Base-by-base conservation (phyloP, 2,888 invertebrate genomes). In the Trypoxylon attenuatum region DNA sequence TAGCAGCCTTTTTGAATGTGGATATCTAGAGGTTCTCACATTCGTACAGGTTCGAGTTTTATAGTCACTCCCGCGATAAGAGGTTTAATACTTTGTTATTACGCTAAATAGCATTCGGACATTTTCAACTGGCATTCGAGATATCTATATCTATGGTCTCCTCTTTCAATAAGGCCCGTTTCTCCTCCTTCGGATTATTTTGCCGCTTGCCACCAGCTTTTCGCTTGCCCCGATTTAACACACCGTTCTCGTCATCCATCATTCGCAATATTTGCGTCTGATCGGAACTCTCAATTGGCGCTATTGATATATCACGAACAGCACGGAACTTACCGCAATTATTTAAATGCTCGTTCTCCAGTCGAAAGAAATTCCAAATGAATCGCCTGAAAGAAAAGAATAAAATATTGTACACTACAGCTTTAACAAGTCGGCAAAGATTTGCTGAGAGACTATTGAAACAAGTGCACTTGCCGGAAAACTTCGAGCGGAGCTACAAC, bases 301-400 rank as follows among this genome's bases (percentile, higher is more conserved):
- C 97, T 47, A 98, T 96, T 0, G 96, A 96, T 69, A 99, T 99
- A 88, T 99, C 99, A 3, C 99, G 89, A 0, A 99, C 99, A 5
- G 99, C 99, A 81, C 99, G 90, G 90, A 99, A 99, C 89, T 96
- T 95, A 87, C 99, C 99, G 89, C 99, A 99, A 89, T 99, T 99
- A 89, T 99, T 99, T 38, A 99, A 89, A 87, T 99, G 99, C 86
- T 99, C 99, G 89, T 99, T 99, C 89, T 99, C 99, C 81, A 99
- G 87, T 0, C 99, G 98, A 90, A 99, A 98, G 88, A 97, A 99
- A 88, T 99, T 99, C 99, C 99, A 99, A 45, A 99, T 92, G 88
- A 99, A 99, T 55, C 99, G 92, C 83, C 96, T 94, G 85, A 10
- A 82, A 82, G 65, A 62, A 2, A 33, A 39, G 6, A 51, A 5